A percentile compares a stretch with the other conserved stretches of the same genome.
These are phyloP conservation scores for Megalonaias nervosa DNA, from an alignment of 1,140 invertebrate species.

Conservation along the genomic window DNA sequence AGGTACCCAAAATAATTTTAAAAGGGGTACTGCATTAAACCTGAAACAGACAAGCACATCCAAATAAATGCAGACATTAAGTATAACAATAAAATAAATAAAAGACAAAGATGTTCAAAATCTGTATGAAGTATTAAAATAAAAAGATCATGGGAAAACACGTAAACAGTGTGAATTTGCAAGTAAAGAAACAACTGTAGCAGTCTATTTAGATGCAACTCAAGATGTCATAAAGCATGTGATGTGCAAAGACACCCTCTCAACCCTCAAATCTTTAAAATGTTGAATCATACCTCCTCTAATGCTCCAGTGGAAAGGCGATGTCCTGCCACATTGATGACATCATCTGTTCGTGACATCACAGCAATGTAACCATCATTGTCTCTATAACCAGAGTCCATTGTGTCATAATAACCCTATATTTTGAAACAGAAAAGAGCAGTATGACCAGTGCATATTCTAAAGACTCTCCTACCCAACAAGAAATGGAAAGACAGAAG, in stretches of 20 bases:
- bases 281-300: conserved; percentile 78
- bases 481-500: neutral
- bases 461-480: neutral
- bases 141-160: neutral
- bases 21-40: too few species aligned
- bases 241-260: too few species aligned
- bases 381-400: conserved; percentile 92
- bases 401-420: conserved; percentile 96
- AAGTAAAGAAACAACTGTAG: neutral
- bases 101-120: neutral
- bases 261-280: too few species aligned
- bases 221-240: too few species aligned
- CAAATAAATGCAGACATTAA: too few species aligned
- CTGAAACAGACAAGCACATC: too few species aligned
- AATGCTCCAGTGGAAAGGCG: conserved; percentile 88
- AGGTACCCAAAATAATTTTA: too few species aligned
- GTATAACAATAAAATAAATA: neutral
- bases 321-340: conserved; percentile 97
- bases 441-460: neutral
- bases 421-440: neutral
- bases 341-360: conserved; percentile 91
- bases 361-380: conserved; percentile 89
- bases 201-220: neutral
- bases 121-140: neutral
- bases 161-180: neutral